Evolutionary conservation across 2,113 vertebrate species (phyloP).

Genomic region (Nycticebus coucang): DNA sequence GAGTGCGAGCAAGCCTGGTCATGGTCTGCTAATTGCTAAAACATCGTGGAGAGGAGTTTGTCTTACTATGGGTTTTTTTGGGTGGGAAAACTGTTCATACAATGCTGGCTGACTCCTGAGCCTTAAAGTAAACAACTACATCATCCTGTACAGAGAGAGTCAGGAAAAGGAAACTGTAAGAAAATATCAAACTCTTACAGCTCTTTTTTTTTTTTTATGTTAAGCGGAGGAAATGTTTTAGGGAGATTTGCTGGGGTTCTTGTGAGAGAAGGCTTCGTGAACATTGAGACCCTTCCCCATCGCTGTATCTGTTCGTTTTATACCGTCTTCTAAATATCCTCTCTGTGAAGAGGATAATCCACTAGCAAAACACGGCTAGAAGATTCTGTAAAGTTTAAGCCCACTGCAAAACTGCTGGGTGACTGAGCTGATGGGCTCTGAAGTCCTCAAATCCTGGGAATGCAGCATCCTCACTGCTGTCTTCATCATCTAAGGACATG

Average conservation of each 20-base stretch:
- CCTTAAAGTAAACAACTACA: constrained; percentile 79
- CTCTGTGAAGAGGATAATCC: neutral
- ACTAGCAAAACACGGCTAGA: neutral
- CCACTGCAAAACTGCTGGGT: neutral
- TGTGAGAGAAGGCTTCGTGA: neutral
- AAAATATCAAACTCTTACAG: constrained; percentile 74
- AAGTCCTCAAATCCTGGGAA: neutral
- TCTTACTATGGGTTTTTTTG: neutral
- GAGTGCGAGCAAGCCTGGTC: neutral
- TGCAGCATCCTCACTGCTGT: too few relatives aligned
- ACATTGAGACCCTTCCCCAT: neutral
- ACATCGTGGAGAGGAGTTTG: constrained; percentile 54
- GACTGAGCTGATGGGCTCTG: neutral
- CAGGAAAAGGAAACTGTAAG: constrained; percentile 82
- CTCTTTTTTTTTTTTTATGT: constrained; percentile 16
- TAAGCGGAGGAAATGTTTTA: constrained; percentile 67
- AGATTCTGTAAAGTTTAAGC: neutral
- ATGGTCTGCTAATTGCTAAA: constrained; percentile 37
- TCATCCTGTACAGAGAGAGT: constrained; percentile 75
- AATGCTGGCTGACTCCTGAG: constrained; percentile 74
- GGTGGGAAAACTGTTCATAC: constrained; percentile 70
- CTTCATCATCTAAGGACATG: neutral
- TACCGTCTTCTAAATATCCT: neutral
- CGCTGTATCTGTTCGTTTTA: accelerated
- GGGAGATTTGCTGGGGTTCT: constrained; percentile 61